A percentile compares a stretch with the other conserved stretches of the same genome.
These are phyloP conservation scores for Sebastes goodei DNA, from an alignment of 2,797 vertebrate genomes.

Conservation along the genomic window DNA sequence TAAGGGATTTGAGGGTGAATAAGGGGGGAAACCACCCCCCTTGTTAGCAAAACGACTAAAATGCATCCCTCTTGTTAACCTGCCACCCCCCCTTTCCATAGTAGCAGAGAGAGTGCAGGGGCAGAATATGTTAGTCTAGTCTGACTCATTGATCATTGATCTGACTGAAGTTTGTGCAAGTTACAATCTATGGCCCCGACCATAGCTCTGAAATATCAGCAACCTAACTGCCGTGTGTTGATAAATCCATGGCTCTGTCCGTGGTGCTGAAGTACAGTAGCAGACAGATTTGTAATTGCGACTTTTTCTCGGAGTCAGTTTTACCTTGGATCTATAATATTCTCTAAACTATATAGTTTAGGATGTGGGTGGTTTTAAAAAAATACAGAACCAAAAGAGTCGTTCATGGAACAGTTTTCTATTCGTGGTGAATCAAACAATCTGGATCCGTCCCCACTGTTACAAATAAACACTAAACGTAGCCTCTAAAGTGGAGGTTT, in stretches of 20 bases:
- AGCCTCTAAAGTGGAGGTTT: too few species aligned
- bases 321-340: too few species aligned
- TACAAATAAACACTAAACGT: too few species aligned
- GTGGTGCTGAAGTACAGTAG: not conserved
- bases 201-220: not conserved
- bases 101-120: not conserved
- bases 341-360: too few species aligned
- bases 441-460: rapidly evolving
- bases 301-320: too few species aligned
- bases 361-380: too few species aligned
- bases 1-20: rapidly evolving
- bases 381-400: too few species aligned
- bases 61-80: not conserved
- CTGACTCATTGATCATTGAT: not conserved
- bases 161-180: not conserved
- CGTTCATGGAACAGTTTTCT: too few species aligned
- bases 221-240: not conserved
- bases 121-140: not conserved
- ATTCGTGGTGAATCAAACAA: rapidly evolving
- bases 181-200: not conserved
- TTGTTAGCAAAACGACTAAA: not conserved
- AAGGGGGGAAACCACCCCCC: not conserved
- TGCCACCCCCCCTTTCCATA: not conserved
- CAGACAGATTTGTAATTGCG: not conserved
- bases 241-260: not conserved